Percentiles rank a stretch among this genome's conserved stretches.
Evolutionary conservation across 2,888 invertebrate species (phyloP).

Genomic region (Osmoderma eremita): DNA sequence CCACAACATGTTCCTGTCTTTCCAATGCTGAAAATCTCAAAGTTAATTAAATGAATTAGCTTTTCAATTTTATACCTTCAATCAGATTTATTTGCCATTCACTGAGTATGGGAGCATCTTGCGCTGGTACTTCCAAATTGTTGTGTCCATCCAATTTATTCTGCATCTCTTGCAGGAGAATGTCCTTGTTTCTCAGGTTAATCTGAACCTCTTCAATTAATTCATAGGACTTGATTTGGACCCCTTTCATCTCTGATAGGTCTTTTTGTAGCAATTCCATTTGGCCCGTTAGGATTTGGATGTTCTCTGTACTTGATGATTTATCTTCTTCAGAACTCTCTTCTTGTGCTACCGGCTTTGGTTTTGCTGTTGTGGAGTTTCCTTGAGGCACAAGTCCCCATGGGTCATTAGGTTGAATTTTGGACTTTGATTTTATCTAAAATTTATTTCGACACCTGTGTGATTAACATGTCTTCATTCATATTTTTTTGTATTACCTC

Average conservation of each 20-base stretch:
- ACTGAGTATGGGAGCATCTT: conserved; percentile 44
- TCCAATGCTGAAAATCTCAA: conserved; percentile 17
- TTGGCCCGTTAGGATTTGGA: neutral
- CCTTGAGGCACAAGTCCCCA: too few species aligned
- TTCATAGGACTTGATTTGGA: conserved; percentile 60
- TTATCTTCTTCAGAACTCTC: conserved; percentile 1
- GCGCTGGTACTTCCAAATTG: conserved; percentile 10
- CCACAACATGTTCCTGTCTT: neutral
- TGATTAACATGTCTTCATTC: too few species aligned
- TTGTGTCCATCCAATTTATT: conserved; percentile 66
- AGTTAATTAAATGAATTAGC: neutral
- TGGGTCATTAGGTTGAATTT: too few species aligned
- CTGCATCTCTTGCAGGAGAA: conserved; percentile 68
- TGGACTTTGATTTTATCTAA: too few species aligned
- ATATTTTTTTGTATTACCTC: too few species aligned
- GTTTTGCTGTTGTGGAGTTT: too few species aligned
- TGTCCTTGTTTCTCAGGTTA: conserved; percentile 66
- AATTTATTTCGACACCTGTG: too few species aligned
- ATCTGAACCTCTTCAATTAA: conserved; percentile 61
- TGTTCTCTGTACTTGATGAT: neutral
- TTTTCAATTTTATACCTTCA: conserved; percentile 52
- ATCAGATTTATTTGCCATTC: conserved; percentile 58
- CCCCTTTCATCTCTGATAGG: neutral
- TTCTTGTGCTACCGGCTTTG: too few species aligned
- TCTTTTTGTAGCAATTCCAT: neutral